A percentile compares a stretch with the other conserved stretches of the same genome.
Evolutionary conservation across 2,797 vertebrate genomes (phyloP).

Genomic region (Champsocephalus esox): DNA sequence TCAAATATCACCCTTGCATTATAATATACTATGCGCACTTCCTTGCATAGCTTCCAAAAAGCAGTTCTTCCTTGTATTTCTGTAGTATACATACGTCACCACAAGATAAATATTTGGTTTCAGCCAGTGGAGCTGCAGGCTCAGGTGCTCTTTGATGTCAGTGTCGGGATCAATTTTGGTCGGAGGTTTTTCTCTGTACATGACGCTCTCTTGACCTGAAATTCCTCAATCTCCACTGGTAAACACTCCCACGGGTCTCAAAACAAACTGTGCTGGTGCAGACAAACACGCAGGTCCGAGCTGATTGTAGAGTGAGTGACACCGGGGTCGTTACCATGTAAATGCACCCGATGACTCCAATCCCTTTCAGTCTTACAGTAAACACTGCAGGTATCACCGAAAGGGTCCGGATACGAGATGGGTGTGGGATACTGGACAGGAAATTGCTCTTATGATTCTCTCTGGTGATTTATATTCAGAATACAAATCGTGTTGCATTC

Average conservation of each 20-base stretch:
- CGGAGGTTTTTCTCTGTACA: conserved; percentile 65
- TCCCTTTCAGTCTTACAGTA: conserved; percentile 42
- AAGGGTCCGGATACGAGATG: conserved; percentile 4
- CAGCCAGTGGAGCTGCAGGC: conserved; percentile 41
- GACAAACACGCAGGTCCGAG: conserved; percentile 67
- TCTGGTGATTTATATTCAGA: not conserved
- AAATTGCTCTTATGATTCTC: not conserved
- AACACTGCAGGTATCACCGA: conserved; percentile 36
- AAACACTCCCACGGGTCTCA: conserved; percentile 76
- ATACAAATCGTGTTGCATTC: not conserved
- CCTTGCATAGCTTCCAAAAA: conserved; percentile 31
- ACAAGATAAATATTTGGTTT: conserved; percentile 81
- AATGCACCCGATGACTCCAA: conserved; percentile 68
- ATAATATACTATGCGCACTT: conserved; percentile 4
- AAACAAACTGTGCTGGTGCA: conserved; percentile 69
- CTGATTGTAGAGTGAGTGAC: conserved; percentile 60
- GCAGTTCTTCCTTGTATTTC: conserved; percentile 59
- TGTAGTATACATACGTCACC: conserved; percentile 70
- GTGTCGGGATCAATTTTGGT: conserved; percentile 64
- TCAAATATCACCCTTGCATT: not conserved
- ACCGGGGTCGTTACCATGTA: conserved; percentile 65
- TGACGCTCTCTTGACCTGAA: conserved; percentile 73
- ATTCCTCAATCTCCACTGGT: conserved; percentile 71
- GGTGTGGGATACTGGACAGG: not conserved
- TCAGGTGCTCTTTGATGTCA: conserved; percentile 75